Evolutionary conservation across 2,888 invertebrate genomes (phyloP).

Genomic region (Drepanosiphum platanoidis): DNA sequence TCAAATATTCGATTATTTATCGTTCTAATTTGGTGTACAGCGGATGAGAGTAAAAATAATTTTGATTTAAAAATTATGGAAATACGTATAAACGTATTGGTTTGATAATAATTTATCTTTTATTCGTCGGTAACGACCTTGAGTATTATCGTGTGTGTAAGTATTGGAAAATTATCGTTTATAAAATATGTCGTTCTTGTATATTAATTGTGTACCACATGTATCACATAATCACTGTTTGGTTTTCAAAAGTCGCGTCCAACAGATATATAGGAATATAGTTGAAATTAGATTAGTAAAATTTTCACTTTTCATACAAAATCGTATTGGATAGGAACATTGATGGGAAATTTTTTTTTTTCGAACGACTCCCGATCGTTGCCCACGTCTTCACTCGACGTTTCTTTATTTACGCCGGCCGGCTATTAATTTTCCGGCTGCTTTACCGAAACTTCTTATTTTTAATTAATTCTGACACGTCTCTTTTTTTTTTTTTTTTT

Average conservation of each 20-base stretch:
- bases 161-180: not conserved
- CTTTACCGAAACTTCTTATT: constrained; percentile 50
- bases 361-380: not conserved
- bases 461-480: constrained; percentile 60
- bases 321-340: too few relatives aligned
- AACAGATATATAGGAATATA: not conserved
- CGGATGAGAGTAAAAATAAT: too few relatives aligned
- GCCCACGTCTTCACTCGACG: not conserved
- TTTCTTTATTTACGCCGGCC: constrained; percentile 33
- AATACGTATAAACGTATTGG: too few relatives aligned
- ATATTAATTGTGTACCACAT: not conserved
- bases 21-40: too few relatives aligned
- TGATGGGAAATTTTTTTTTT: constrained; percentile 8
- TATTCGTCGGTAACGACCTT: not conserved
- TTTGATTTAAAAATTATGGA: too few relatives aligned
- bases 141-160: not conserved
- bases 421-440: constrained; percentile 47
- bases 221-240: constrained; percentile 51
- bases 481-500: constrained; percentile 20
- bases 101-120: not conserved
- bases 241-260: not conserved
- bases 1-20: too few relatives aligned
- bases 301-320: not conserved
- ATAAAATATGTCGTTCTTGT: not conserved
- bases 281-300: too few relatives aligned